phyloP scores from a whole-genome alignment of 2,797 vertebrate genomes.

The Artibeus jamaicensis region DNA sequence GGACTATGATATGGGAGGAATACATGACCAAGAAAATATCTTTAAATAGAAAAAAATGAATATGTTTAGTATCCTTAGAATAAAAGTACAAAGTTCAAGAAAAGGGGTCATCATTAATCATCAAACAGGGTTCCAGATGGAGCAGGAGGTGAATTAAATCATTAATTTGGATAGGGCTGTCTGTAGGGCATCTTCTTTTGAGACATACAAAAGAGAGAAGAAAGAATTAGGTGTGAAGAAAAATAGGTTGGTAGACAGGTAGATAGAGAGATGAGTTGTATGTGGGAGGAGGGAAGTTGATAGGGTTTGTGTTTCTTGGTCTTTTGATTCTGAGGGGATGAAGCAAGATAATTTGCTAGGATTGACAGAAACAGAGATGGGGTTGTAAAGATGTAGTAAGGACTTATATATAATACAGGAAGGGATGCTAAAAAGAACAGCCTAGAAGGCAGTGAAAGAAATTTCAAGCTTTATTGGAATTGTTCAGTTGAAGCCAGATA shows the following conservation, averaged over 20 bases:
- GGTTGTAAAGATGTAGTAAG: not conserved
- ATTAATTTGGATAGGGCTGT: not conserved
- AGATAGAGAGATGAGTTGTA: not conserved
- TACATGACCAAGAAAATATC: not conserved
- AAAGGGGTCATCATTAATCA: not conserved
- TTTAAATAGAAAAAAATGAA: not conserved
- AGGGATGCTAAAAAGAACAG: not conserved
- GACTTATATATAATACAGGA: not conserved
- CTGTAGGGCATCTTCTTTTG: not conserved
- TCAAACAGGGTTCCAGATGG: not conserved
- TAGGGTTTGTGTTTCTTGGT: not conserved
- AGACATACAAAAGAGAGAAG: not conserved
- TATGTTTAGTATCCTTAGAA: not conserved
- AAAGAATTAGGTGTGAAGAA: not conserved
- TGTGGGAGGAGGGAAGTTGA: not conserved
- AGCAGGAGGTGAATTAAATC: not conserved
- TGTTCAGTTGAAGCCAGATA: not conserved
- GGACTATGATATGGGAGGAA: not conserved
- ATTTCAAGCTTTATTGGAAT: not conserved
- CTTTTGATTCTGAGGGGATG: not conserved
- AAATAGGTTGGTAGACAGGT: not conserved
- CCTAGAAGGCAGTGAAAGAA: not conserved
- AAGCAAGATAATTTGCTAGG: not conserved
- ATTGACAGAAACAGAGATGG: not conserved
- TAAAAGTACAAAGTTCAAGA: not conserved